Conservation (phyloP, 2,797 vertebrate genomes). For the Anolis apletophallus region DNA sequence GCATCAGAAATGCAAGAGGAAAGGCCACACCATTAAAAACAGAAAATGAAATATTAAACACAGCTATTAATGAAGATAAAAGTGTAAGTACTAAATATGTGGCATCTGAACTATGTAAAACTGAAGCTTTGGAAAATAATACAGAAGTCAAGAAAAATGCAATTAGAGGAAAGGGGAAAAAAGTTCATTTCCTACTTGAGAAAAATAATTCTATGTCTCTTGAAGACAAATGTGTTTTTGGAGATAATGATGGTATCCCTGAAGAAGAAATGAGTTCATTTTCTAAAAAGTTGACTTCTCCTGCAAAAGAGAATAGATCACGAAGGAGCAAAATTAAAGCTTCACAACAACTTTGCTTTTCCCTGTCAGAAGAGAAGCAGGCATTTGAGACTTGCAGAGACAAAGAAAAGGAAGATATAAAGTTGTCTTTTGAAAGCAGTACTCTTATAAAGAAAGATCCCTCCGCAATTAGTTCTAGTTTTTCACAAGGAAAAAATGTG, state of each 20-base stretch:
- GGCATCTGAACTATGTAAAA: neutral
- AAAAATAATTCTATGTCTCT: rapidly evolving
- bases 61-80: neutral
- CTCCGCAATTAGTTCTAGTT: neutral
- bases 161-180: slow-evolving; percentile 4
- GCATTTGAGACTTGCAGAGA: neutral
- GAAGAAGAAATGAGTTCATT: slow-evolving; percentile 14
- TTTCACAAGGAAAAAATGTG: neutral
- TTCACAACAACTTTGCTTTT: neutral
- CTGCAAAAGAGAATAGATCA: slow-evolving; percentile 5
- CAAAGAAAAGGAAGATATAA: neutral
- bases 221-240: slow-evolving; percentile 28
- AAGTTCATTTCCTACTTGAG: slow-evolving; percentile 45
- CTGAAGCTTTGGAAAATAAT: slow-evolving; percentile 26
- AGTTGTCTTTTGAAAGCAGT: neutral
- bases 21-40: neutral
- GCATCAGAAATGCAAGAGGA: neutral
- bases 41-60: neutral
- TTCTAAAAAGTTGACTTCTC: neutral
- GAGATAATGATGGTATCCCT: slow-evolving; percentile 8
- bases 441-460: neutral
- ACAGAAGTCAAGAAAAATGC: rapidly evolving
- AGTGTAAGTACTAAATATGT: neutral
- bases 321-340: neutral
- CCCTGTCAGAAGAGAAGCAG: neutral